Evolutionary conservation across 2,888 invertebrate species (phyloP).

Genomic region (Eueremaeus valkanovi): DNA sequence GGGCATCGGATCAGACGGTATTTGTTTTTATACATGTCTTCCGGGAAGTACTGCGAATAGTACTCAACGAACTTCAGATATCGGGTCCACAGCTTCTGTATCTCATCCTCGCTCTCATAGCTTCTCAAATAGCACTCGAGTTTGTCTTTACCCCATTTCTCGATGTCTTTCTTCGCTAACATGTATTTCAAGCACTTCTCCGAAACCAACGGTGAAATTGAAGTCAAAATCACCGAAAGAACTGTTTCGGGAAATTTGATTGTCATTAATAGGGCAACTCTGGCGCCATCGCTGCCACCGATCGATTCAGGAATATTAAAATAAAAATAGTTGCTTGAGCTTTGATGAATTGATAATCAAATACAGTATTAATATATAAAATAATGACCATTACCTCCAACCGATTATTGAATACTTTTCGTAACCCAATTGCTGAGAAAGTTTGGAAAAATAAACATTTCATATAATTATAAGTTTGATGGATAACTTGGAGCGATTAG

Average conservation of each 20-base stretch:
- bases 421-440: conserved; percentile 16
- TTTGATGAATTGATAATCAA: neutral
- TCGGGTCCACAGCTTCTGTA: neutral
- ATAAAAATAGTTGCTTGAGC: too few species aligned
- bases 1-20: neutral
- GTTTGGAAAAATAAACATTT: too few species aligned
- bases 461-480: too few species aligned
- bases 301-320: too few species aligned
- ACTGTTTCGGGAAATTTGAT: conserved; percentile 47
- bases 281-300: conserved; percentile 54
- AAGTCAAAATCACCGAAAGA: conserved; percentile 43
- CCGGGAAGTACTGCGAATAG: neutral
- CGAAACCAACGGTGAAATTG: neutral
- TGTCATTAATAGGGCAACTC: conserved; percentile 52
- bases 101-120: neutral
- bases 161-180: neutral
- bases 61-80: neutral
- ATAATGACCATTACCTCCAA: too few species aligned
- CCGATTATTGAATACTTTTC: conserved; percentile 50
- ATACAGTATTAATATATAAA: conserved; percentile 48
- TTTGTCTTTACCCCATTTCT: neutral
- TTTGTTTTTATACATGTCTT: conserved; percentile 3
- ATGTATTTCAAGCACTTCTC: neutral
- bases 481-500: too few species aligned
- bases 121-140: neutral